Evolutionary conservation across 2,113 vertebrate genomes (phyloP).

Genomic region (Chaenocephalus aceratus): DNA sequence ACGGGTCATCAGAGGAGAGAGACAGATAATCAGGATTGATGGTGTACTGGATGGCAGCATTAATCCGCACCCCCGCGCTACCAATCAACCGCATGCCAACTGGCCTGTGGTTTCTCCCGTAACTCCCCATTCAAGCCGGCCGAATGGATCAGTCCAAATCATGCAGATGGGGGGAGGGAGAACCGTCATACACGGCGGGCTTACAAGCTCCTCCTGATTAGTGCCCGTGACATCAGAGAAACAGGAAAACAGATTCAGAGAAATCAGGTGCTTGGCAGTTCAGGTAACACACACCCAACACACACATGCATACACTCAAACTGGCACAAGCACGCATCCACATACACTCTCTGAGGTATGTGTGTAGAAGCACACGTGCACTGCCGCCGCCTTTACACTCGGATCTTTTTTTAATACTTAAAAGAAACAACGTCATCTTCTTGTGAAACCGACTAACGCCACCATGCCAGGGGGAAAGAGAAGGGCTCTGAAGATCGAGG

Average conservation of each 20-base stretch:
- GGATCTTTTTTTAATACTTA: slow-evolving; percentile 5
- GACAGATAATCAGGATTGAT: slow-evolving; percentile 26
- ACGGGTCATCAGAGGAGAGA: slow-evolving; percentile 11
- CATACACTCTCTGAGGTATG: slow-evolving; percentile 40
- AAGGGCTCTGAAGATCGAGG: slow-evolving; percentile 31
- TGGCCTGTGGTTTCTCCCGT: neutral
- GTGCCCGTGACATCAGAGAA: slow-evolving; percentile 65
- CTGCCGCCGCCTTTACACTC: slow-evolving; percentile 2
- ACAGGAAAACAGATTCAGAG: slow-evolving; percentile 71
- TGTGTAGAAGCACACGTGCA: slow-evolving; percentile 66
- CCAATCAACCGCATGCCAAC: slow-evolving; percentile 64
- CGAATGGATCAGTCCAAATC: slow-evolving; percentile 60
- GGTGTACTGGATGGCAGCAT: slow-evolving; percentile 18
- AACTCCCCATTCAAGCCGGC: slow-evolving; percentile 30
- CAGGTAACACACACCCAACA: slow-evolving; percentile 7
- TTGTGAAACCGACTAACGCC: slow-evolving; percentile 29
- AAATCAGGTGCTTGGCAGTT: slow-evolving; percentile 54
- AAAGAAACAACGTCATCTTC: slow-evolving; percentile 10
- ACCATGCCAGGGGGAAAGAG: slow-evolving; percentile 63
- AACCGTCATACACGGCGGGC: slow-evolving; percentile 53
- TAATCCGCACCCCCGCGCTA: slow-evolving; percentile 11
- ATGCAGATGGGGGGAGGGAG: slow-evolving; percentile 60
- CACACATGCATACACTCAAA: slow-evolving; percentile 9
- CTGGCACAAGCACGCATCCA: slow-evolving; percentile 4
- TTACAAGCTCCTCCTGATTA: slow-evolving; percentile 80